Evolutionary conservation across 2,797 vertebrate species (phyloP).

Genomic region (Tarsius wallacei): DNA sequence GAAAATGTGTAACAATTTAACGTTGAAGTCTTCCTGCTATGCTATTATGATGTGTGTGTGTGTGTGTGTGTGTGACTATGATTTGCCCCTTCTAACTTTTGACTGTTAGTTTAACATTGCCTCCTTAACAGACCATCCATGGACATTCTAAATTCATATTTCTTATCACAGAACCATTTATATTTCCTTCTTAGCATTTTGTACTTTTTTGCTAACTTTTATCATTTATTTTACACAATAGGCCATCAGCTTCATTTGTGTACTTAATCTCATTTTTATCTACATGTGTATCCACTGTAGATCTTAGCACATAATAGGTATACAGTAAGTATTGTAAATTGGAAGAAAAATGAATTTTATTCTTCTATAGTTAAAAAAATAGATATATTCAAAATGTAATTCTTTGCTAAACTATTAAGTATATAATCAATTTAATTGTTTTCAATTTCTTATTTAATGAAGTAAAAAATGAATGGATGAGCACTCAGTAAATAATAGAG

Average conservation of each 20-base stretch:
- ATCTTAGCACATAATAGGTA: not conserved
- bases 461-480: not conserved
- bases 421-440: not conserved
- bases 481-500: not conserved
- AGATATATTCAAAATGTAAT: not conserved
- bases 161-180: not conserved
- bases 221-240: not conserved
- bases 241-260: not conserved
- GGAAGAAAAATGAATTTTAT: not conserved
- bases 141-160: not conserved
- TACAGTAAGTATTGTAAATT: not conserved
- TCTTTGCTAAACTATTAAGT: not conserved
- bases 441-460: not conserved
- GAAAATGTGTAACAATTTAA: not conserved
- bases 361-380: not conserved
- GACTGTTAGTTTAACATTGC: not conserved
- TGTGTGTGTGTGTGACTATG: not conserved
- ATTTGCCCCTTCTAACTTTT: not conserved
- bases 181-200: not conserved
- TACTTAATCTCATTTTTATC: not conserved
- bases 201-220: not conserved
- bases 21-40: not conserved
- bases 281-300: not conserved
- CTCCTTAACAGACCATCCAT: not conserved
- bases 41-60: not conserved